Evolutionary conservation across 2,797 vertebrate species (phyloP).

Genomic region (Rhinophrynus dorsalis): DNA sequence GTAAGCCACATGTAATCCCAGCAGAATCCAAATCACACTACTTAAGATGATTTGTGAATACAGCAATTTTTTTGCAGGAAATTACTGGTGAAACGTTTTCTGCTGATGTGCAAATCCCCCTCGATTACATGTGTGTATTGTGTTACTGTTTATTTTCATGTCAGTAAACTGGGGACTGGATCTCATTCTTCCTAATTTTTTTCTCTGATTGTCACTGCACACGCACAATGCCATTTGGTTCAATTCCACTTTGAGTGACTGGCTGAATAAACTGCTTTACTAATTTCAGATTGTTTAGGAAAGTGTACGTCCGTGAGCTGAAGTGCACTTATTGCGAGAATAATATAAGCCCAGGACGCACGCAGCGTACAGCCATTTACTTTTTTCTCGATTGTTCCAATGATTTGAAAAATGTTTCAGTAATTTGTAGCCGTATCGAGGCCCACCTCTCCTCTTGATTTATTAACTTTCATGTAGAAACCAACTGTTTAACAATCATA

Average conservation of each 20-base stretch:
- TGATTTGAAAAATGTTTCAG: slow-evolving; percentile 62
- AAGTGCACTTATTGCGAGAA: slow-evolving; percentile 66
- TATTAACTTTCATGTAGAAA: slow-evolving; percentile 50
- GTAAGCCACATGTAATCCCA: not conserved
- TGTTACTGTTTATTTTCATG: slow-evolving; percentile 30
- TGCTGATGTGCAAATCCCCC: slow-evolving; percentile 3
- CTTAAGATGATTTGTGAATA: slow-evolving; percentile 1
- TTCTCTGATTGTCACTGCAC: slow-evolving; percentile 10
- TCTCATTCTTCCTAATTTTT: not conserved
- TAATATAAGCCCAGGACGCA: slow-evolving; percentile 57
- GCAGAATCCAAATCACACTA: not conserved
- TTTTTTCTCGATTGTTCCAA: slow-evolving; percentile 57
- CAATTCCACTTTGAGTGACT: slow-evolving; percentile 59
- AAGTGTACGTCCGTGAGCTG: slow-evolving; percentile 54
- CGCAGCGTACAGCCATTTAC: slow-evolving; percentile 57
- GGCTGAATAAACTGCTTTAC: slow-evolving; percentile 53
- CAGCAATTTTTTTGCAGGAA: slow-evolving; percentile 17
- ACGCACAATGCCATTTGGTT: slow-evolving; percentile 52
- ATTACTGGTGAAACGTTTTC: slow-evolving; percentile 16
- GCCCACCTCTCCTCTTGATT: slow-evolving; percentile 38
- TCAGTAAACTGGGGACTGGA: slow-evolving; percentile 13
- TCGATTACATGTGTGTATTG: not conserved
- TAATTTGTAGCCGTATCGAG: slow-evolving; percentile 50
- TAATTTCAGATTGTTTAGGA: slow-evolving; percentile 60
- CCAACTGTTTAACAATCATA: slow-evolving; percentile 37